Evolutionary conservation across 2,797 vertebrate genomes (phyloP).

Genomic region (Danio kyathit): DNA sequence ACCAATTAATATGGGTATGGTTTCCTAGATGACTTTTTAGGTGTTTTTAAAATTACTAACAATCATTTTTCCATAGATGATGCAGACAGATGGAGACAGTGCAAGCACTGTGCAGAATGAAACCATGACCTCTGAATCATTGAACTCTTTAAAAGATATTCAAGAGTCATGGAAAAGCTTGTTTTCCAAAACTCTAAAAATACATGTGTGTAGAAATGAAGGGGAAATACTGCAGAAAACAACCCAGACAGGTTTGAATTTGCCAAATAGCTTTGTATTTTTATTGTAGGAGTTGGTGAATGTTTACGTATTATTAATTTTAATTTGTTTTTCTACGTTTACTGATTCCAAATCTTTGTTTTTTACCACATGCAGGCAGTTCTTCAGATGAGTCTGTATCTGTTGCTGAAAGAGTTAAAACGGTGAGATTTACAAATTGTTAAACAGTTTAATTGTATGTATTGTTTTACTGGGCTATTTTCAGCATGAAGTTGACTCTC

Average conservation of each 20-base stretch:
- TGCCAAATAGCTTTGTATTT: no score
- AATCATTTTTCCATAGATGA: background rate
- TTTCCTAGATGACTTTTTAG: background rate
- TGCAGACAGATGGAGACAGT: background rate
- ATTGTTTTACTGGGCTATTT: background rate
- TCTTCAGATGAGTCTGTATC: background rate
- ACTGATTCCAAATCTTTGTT: background rate
- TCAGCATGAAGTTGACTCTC: no score
- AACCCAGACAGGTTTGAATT: background rate
- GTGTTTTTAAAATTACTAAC: background rate
- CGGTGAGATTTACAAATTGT: background rate
- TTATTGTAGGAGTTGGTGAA: background rate
- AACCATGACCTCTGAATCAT: background rate
- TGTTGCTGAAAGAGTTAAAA: conserved; percentile 13
- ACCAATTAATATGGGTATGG: background rate
- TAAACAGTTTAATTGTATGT: background rate
- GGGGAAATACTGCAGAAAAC: background rate
- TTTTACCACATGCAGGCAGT: background rate
- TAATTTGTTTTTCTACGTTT: background rate
- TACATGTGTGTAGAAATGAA: background rate
- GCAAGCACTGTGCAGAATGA: background rate
- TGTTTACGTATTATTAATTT: no score
- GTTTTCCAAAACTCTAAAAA: background rate
- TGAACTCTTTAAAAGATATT: conserved; percentile 2
- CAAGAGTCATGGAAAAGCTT: conserved; percentile 12